phyloP scores from a whole-genome alignment of 2,888 invertebrate species.

The Julus scandinavius region DNA sequence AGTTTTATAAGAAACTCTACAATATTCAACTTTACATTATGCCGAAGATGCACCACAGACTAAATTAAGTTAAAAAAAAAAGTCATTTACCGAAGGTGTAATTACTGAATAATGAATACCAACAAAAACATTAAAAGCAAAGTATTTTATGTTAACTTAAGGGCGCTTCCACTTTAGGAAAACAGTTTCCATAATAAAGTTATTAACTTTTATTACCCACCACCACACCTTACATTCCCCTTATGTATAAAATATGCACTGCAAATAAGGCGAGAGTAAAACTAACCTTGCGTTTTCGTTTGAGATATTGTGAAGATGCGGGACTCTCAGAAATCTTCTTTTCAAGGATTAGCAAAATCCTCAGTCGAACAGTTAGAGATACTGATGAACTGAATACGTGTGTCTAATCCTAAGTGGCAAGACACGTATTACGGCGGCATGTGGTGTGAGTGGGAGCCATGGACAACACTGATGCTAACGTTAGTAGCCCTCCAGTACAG shows the following conservation, averaged over 20 bases:
- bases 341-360: conserved; percentile 10
- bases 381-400: not conserved
- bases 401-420: not conserved
- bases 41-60: too few species aligned
- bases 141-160: too few species aligned
- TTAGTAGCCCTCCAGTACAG: not conserved
- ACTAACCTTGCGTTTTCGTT: not conserved
- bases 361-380: not conserved
- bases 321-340: not conserved
- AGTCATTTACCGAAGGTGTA: too few species aligned
- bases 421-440: conserved; percentile 19
- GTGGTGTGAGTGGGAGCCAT: not conserved
- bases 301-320: not conserved
- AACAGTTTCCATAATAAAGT: too few species aligned
- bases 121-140: too few species aligned
- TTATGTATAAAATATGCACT: not conserved
- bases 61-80: too few species aligned
- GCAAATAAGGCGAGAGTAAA: not conserved
- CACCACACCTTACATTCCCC: too few species aligned
- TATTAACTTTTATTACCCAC: too few species aligned
- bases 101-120: too few species aligned
- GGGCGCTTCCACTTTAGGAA: too few species aligned
- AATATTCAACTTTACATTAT: too few species aligned
- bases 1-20: too few species aligned
- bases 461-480: conserved; percentile 27